Conservation (phyloP, 2,113 vertebrate genomes). For the Octodon degus region DNA sequence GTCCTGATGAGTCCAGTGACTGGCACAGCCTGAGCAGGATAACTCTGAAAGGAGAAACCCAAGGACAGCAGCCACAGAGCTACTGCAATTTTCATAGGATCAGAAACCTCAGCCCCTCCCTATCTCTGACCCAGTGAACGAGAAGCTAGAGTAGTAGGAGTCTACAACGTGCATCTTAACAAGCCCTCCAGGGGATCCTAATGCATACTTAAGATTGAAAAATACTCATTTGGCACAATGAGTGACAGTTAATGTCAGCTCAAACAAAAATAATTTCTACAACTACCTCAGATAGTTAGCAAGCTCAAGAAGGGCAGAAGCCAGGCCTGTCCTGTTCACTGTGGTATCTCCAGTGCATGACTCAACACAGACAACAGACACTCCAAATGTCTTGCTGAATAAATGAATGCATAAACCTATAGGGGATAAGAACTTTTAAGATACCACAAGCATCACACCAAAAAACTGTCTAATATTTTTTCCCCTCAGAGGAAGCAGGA, state of each 20-base stretch:
- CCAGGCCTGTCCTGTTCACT: background rate
- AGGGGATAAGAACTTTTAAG: slow-evolving; percentile 13
- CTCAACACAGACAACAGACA: background rate
- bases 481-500: background rate
- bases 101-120: background rate
- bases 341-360: background rate
- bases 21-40: background rate
- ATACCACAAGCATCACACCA: background rate
- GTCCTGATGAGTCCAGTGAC: background rate
- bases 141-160: background rate
- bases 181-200: background rate
- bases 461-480: background rate
- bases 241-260: background rate
- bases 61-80: background rate
- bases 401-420: background rate
- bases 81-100: background rate
- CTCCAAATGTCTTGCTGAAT: background rate
- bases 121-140: background rate
- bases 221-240: background rate
- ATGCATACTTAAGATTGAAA: background rate
- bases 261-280: background rate
- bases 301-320: background rate
- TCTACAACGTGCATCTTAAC: background rate
- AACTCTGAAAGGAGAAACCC: background rate
- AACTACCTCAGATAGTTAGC: background rate